Evolutionary conservation across 2,888 invertebrate species (phyloP).

Genomic region (Falcaria lacertinaria): DNA sequence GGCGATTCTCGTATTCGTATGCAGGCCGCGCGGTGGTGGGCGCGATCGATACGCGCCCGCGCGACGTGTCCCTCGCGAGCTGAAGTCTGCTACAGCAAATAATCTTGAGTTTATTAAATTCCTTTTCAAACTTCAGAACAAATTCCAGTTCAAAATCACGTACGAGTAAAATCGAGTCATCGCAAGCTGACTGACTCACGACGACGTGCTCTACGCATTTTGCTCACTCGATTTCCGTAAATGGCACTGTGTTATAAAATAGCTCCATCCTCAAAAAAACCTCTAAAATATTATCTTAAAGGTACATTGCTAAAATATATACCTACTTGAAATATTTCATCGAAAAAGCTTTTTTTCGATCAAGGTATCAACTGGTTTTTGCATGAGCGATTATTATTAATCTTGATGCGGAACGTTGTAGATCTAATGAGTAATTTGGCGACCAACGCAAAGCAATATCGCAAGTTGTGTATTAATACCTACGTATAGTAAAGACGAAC

Average conservation of each 20-base stretch:
- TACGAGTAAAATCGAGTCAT: slow-evolving; percentile 1
- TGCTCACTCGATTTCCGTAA: not conserved
- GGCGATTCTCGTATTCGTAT: slow-evolving; percentile 74
- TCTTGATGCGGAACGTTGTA: not conserved
- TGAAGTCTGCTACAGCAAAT: slow-evolving; percentile 55
- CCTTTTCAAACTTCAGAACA: slow-evolving; percentile 16
- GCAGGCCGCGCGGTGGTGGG: slow-evolving; percentile 67
- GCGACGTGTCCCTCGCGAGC: slow-evolving; percentile 60
- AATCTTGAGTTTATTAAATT: slow-evolving; percentile 53
- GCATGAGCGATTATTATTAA: too few relatives aligned
- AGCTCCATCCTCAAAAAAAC: too few relatives aligned
- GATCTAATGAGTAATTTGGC: slow-evolving; percentile 26
- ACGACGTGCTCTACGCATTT: slow-evolving; percentile 1
- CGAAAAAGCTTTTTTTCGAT: too few relatives aligned
- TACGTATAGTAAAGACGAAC: slow-evolving; percentile 16
- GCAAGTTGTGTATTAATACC: slow-evolving; percentile 16
- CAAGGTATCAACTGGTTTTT: too few relatives aligned
- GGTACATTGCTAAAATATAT: too few relatives aligned
- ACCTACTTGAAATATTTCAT: too few relatives aligned
- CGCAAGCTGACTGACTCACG: not conserved
- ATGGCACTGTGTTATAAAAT: too few relatives aligned
- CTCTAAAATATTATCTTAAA: too few relatives aligned
- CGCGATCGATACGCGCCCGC: slow-evolving; percentile 78
- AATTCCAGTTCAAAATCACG: not conserved
- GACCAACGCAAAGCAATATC: slow-evolving; percentile 31